Percentiles rank a stretch among this genome's conserved stretches.
Conservation (phyloP, 2,113 vertebrate species). For the Macroglossus sobrinus region DNA sequence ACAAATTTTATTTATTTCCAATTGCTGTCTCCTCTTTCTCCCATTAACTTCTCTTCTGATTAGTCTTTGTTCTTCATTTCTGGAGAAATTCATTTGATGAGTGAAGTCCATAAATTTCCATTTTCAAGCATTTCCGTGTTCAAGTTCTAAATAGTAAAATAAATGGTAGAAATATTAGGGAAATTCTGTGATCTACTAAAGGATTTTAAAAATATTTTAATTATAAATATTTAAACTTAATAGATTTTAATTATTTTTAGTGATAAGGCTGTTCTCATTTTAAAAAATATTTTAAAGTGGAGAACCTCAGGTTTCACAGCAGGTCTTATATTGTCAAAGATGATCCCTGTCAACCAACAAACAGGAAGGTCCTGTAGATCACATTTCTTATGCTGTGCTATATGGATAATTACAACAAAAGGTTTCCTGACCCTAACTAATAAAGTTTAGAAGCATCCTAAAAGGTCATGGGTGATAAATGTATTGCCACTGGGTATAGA, state of each 20-base stretch:
- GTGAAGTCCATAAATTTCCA: background rate
- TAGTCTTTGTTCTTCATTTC: background rate
- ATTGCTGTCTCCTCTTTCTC: background rate
- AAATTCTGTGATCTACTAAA: background rate
- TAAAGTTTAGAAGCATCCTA: background rate
- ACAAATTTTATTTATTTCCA: background rate
- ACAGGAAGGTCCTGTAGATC: background rate
- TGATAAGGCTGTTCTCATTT: background rate
- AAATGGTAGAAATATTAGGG: background rate
- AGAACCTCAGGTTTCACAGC: background rate
- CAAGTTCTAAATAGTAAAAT: slow-evolving; percentile 15
- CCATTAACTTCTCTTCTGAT: background rate
- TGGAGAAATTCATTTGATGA: background rate
- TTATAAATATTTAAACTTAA: background rate
- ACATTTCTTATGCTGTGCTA: background rate
- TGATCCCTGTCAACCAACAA: background rate
- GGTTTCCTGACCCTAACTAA: background rate
- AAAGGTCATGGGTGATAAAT: background rate
- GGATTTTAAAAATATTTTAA: background rate
- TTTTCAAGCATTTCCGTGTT: slow-evolving; percentile 40
- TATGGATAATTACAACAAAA: background rate
- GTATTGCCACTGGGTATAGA: background rate
- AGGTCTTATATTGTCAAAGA: background rate
- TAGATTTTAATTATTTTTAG: background rate
- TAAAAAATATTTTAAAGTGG: background rate